Evolutionary conservation across 2,113 vertebrate genomes (phyloP).

Genomic region (Vombatus ursinus): DNA sequence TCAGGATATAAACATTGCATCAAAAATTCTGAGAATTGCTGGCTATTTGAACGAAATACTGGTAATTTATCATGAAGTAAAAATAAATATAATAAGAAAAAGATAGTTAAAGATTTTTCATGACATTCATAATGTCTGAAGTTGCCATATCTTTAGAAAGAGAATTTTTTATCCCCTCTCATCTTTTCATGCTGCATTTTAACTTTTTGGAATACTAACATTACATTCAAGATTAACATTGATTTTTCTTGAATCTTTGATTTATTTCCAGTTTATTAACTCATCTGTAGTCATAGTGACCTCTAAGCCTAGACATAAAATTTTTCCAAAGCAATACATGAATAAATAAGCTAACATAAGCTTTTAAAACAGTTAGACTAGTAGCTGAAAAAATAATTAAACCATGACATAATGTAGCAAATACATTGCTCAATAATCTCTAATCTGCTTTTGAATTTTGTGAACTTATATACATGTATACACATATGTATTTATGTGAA

Average conservation of each 20-base stretch:
- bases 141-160: conserved; percentile 63
- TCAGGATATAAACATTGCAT: conserved; percentile 61
- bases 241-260: conserved; percentile 4
- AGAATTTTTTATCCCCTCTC: conserved; percentile 51
- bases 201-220: conserved; percentile 41
- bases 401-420: neutral
- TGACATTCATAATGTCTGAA: conserved; percentile 58
- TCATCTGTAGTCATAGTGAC: neutral
- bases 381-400: neutral
- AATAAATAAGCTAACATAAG: neutral
- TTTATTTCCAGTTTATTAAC: conserved; percentile 15
- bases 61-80: neutral
- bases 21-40: conserved; percentile 53
- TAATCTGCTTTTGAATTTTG: neutral
- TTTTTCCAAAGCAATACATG: neutral
- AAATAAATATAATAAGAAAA: conserved; percentile 57
- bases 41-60: conserved; percentile 49
- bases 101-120: conserved; percentile 55
- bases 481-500: neutral
- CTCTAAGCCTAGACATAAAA: neutral
- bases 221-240: neutral
- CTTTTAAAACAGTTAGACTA: neutral
- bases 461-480: neutral
- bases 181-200: conserved; percentile 57
- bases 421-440: neutral